Conservation (phyloP, 1,140 invertebrate genomes). For the Oryzaephilus surinamensis region DNA sequence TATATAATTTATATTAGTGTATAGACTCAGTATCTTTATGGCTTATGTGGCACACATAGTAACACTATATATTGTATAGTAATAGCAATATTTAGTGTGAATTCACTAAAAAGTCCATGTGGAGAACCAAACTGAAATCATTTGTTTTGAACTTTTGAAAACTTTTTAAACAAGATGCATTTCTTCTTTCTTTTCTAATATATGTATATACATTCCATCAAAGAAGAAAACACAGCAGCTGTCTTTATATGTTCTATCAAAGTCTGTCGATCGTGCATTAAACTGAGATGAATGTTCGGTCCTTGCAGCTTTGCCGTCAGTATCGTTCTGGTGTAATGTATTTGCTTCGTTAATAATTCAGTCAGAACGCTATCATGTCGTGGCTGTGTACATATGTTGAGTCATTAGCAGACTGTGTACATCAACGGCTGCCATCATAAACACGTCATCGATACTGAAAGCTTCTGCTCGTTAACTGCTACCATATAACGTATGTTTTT, state of each 20-base stretch:
- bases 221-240: constrained; percentile 18
- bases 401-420: constrained; percentile 26
- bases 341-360: constrained; percentile 24
- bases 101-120: constrained; percentile 11
- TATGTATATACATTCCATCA: constrained; percentile 12
- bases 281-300: not conserved
- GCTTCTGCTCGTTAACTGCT: constrained; percentile 18
- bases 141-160: constrained; percentile 19
- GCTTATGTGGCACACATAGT: constrained; percentile 18
- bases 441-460: constrained; percentile 21
- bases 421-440: constrained; percentile 26
- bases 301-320: constrained; percentile 10
- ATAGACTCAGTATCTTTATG: constrained; percentile 23
- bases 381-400: constrained; percentile 23
- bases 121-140: constrained; percentile 13
- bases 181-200: no score
- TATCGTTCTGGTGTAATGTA: constrained; percentile 16
- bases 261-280: constrained; percentile 4
- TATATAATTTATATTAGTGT: constrained; percentile 22
- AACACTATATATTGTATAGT: constrained; percentile 21
- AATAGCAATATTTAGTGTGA: constrained; percentile 20
- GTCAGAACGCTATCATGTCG: constrained; percentile 22
- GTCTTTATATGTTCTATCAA: constrained; percentile 16
- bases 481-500: no score
- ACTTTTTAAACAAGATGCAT: no score